phyloP scores from a whole-genome alignment of 2,113 vertebrate genomes.

The Pelodiscus sinensis region DNA sequence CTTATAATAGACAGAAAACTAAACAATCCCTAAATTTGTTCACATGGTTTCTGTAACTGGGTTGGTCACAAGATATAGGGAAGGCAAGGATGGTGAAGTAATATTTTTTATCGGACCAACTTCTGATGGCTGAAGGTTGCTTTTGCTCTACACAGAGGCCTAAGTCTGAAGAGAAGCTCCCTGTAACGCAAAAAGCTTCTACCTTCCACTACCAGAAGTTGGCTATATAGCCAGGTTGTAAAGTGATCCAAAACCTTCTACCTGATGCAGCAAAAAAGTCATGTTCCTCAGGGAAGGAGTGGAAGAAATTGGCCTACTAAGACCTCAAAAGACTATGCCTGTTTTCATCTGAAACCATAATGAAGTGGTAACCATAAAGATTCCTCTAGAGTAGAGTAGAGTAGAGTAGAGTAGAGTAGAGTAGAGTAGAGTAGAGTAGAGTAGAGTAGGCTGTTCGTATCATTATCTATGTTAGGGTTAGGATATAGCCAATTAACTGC shows the following conservation, averaged over 20 bases:
- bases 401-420: no score
- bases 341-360: neutral
- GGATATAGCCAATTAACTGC: no score
- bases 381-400: neutral
- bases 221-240: neutral
- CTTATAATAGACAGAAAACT: neutral
- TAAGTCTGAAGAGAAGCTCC: no score
- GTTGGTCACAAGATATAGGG: neutral
- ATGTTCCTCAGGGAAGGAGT: neutral
- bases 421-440: no score
- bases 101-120: neutral
- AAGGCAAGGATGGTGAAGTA: no score
- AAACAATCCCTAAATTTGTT: neutral
- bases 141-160: neutral
- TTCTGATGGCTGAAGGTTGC: neutral
- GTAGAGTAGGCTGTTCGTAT: neutral
- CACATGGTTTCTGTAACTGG: neutral
- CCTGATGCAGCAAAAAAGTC: neutral
- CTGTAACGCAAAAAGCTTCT: neutral
- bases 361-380: neutral
- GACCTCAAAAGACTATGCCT: neutral
- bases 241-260: neutral
- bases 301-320: neutral
- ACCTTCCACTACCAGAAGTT: neutral
- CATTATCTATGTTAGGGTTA: neutral